phyloP scores from a whole-genome alignment of 2,113 vertebrate species.

The Elephas maximus region DNA sequence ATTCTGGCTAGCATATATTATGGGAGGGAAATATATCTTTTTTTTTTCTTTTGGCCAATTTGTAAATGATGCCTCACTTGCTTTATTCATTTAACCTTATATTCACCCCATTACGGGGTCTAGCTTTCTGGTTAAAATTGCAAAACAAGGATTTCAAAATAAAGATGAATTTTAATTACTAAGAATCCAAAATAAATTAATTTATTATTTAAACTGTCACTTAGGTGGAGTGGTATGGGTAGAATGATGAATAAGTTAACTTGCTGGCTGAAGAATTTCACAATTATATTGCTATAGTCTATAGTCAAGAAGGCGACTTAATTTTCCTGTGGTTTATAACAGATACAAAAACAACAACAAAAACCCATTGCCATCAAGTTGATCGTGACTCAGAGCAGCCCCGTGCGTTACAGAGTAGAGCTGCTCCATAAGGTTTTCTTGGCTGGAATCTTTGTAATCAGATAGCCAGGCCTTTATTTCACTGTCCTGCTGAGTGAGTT shows the following conservation, averaged over 20 bases:
- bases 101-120: neutral
- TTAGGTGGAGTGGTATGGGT: neutral
- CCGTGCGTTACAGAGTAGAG: too few relatives aligned
- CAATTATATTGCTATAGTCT: neutral
- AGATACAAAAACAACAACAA: neutral
- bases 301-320: neutral
- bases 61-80: neutral
- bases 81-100: neutral
- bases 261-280: neutral
- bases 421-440: too few relatives aligned
- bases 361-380: too few relatives aligned
- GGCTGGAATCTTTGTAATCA: too few relatives aligned
- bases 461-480: too few relatives aligned
- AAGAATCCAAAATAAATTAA: neutral
- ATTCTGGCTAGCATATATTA: neutral
- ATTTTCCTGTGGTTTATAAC: slow-evolving; percentile 15
- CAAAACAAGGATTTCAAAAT: neutral
- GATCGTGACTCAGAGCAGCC: too few relatives aligned
- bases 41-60: neutral
- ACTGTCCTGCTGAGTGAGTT: too few relatives aligned
- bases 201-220: neutral
- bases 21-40: neutral
- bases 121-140: slow-evolving; percentile 10
- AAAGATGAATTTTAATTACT: slow-evolving; percentile 10
- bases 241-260: slow-evolving; percentile 8